A percentile compares a stretch with the other conserved stretches of the same genome.
Conservation (phyloP, 2,113 vertebrate genomes). For the Conger conger region DNA sequence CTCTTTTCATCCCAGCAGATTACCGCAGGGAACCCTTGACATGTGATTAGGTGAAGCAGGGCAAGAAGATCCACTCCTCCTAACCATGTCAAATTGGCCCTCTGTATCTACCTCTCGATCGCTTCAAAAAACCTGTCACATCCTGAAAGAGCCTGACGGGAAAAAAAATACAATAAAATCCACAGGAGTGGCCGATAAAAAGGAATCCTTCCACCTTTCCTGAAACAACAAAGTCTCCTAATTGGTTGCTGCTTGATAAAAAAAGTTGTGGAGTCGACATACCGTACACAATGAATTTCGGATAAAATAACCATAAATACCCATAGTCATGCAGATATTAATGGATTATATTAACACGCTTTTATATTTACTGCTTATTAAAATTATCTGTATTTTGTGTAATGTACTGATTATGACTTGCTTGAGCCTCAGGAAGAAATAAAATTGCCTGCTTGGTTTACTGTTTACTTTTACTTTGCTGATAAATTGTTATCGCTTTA, state of each 20-base stretch:
- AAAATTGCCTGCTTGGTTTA: too few relatives aligned
- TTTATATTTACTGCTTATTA: too few relatives aligned
- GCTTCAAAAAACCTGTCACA: not conserved
- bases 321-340: too few relatives aligned
- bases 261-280: too few relatives aligned
- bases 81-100: slow-evolving; percentile 6
- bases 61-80: not conserved
- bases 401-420: too few relatives aligned
- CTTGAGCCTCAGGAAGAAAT: too few relatives aligned
- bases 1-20: not conserved
- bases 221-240: not conserved
- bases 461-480: too few relatives aligned
- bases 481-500: too few relatives aligned
- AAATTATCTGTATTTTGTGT: too few relatives aligned
- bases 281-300: too few relatives aligned
- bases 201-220: not conserved
- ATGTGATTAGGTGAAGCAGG: not conserved
- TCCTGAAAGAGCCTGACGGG: not conserved
- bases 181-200: not conserved
- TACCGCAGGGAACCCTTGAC: slow-evolving; percentile 2
- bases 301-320: too few relatives aligned
- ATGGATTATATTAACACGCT: too few relatives aligned
- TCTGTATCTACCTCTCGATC: not conserved
- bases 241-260: not conserved
- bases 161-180: not conserved